phyloP scores from a whole-genome alignment of 2,113 vertebrate genomes.

The Ifrita kowaldi region DNA sequence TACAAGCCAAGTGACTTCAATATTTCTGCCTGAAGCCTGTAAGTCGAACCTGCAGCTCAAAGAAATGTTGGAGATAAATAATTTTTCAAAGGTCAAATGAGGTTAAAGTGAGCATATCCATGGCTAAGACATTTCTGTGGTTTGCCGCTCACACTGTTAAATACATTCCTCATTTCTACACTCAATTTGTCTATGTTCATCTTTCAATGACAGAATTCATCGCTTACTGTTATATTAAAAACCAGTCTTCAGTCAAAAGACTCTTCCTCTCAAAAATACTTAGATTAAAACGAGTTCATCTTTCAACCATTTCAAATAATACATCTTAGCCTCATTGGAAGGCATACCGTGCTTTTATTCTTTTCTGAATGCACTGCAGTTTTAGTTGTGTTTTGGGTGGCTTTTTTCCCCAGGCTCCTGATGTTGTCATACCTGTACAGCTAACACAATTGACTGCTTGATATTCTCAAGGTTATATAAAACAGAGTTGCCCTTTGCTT shows the following conservation, averaged over 20 bases:
- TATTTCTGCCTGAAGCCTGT: not conserved
- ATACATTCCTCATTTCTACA: not conserved
- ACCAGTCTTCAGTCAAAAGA: not conserved
- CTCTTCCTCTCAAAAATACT: not conserved
- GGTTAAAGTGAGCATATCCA: not conserved
- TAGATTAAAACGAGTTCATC: not conserved
- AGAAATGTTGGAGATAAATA: not conserved
- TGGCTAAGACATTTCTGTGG: not conserved
- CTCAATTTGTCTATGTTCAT: not conserved
- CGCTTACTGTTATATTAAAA: not conserved
- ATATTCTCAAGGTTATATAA: not conserved
- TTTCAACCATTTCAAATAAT: not conserved
- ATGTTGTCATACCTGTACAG: not conserved
- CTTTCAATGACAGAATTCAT: not conserved
- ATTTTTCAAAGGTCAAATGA: not conserved
- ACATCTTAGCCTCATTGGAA: not conserved
- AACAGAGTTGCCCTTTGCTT: not conserved
- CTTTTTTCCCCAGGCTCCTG: not conserved
- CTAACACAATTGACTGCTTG: not conserved
- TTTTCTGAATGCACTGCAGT: not conserved
- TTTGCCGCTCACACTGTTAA: not conserved
- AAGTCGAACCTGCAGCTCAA: not conserved
- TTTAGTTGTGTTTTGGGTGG: not conserved
- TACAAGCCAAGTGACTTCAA: not conserved
- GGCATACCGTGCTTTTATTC: not conserved